These are phyloP conservation scores for Euspilapteryx auroguttella DNA, from an alignment of 2,888 invertebrate species.

Conservation along the genomic window DNA sequence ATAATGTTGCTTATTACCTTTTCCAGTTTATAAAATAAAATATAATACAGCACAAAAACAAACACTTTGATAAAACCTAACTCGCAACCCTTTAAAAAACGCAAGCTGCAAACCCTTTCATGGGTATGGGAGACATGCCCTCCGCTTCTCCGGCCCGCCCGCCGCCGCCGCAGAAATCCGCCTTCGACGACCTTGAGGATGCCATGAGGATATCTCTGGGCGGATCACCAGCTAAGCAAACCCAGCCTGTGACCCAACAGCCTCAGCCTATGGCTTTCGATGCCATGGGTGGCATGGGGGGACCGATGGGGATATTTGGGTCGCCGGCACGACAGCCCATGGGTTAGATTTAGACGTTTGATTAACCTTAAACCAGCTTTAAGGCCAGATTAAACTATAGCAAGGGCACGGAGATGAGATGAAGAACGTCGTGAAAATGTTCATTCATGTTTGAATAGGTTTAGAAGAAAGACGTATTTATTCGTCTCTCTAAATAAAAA, in stretches of 20 bases:
- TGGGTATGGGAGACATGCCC: conserved; percentile 62
- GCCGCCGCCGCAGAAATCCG: conserved; percentile 63
- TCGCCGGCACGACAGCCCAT: conserved; percentile 42
- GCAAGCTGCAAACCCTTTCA: conserved; percentile 66
- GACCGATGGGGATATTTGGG: conserved; percentile 27
- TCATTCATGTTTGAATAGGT: too few species aligned
- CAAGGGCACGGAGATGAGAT: too few species aligned
- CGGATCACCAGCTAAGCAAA: conserved; percentile 55
- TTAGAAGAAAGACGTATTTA: too few species aligned
- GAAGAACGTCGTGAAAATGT: too few species aligned
- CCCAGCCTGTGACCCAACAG: conserved; percentile 8
- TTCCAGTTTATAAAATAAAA: too few species aligned
- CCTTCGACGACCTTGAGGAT: conserved; percentile 70
- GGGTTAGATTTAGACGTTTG: conserved; percentile 28
- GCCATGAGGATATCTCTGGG: conserved; percentile 70
- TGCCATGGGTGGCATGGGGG: conserved; percentile 60
- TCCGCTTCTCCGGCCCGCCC: conserved; percentile 54
- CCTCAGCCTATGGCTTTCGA: conserved; percentile 33
- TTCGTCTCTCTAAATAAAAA: too few species aligned
- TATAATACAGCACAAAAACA: too few species aligned
- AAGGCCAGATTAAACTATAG: too few species aligned
- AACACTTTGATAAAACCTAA: conserved; percentile 3
- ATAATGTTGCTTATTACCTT: too few species aligned
- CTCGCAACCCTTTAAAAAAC: conserved; percentile 5
- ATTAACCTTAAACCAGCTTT: too few species aligned